Conservation (phyloP, 2,113 vertebrate genomes). For the Pseudopodoces humilis region DNA sequence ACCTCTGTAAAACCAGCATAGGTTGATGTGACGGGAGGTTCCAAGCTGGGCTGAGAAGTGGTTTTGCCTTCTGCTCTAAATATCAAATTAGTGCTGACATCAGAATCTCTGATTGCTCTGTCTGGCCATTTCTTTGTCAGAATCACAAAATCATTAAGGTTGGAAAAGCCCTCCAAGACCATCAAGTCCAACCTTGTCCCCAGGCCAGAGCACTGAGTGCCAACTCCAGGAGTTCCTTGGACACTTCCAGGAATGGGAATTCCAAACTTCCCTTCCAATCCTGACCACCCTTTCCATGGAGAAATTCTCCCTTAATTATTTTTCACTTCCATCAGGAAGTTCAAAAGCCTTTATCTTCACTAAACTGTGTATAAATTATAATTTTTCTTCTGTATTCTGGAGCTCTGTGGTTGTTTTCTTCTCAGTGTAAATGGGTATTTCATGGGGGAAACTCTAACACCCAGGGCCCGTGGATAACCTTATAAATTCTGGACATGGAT, state of each 20-base stretch:
- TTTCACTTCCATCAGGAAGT: neutral
- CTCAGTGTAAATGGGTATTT: neutral
- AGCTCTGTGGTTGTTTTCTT: neutral
- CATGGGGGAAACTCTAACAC: neutral
- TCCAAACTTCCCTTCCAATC: neutral
- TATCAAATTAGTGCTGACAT: neutral
- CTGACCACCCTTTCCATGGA: neutral
- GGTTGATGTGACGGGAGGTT: neutral
- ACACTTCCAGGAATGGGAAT: neutral
- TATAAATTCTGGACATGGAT: neutral
- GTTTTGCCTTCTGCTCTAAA: neutral
- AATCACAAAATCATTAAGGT: neutral
- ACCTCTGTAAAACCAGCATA: neutral
- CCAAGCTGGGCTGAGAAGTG: neutral
- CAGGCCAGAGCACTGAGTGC: neutral
- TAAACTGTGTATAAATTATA: accelerated
- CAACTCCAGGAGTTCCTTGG: neutral
- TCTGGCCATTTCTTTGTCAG: neutral
- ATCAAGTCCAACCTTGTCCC: neutral
- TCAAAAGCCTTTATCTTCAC: neutral
- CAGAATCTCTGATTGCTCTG: neutral
- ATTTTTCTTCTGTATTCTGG: neutral
- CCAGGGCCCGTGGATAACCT: neutral
- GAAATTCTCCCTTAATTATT: neutral
- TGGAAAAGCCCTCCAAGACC: neutral